Evolutionary conservation across 1,140 invertebrate genomes (phyloP), one percentile per base, ranked within the genome.

Genomic region (Bombyx mandarina): DNA sequence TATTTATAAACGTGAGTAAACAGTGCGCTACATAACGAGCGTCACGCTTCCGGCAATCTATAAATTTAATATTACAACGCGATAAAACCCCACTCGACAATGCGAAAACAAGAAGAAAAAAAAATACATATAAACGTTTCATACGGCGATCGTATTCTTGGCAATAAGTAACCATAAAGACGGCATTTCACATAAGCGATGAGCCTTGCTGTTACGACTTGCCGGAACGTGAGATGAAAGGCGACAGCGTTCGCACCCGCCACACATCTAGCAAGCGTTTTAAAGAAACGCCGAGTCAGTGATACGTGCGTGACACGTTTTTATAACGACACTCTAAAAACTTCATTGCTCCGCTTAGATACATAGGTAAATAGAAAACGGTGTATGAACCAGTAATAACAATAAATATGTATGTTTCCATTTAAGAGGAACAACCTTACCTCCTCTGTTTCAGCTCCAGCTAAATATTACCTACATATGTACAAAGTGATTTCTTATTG

Each of bases 131-230:
- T 66, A 75, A 73, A 73, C 67, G 62, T 56, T 63, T 61, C 62
- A 61, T 56, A 67, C 66, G 60, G 63, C 62, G 65, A 66, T 60
- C 63, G 69, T 73, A 77, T 73, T 71, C 65, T 58, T 60, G 61
- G 63, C 73, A 77, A 76, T 79, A 79, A 77, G 75, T 77, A 74
- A 75, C 73, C 69, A 75, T 73, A 77, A 74, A 79, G 64, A 62
- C 64, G 67, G 67, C 77, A 77, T 80, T 77, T 80, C 75, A 75
- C 71, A 80, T 77, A 75, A 69, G 70, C 61, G 62, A 73, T 75
- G 69, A 75, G 67, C 69, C 68, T 71, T 60, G 70, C 61, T 68
- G 70, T 79, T 77, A 77, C 72, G 70, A 79, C 67, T 69, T 60
- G 61, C 57, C 61, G 60, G 61, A 58, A 80, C 75, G 77, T 82